These are phyloP conservation scores for Anastatus disparis DNA, from an alignment of 1,140 invertebrate genomes.

Conservation along the genomic window DNA sequence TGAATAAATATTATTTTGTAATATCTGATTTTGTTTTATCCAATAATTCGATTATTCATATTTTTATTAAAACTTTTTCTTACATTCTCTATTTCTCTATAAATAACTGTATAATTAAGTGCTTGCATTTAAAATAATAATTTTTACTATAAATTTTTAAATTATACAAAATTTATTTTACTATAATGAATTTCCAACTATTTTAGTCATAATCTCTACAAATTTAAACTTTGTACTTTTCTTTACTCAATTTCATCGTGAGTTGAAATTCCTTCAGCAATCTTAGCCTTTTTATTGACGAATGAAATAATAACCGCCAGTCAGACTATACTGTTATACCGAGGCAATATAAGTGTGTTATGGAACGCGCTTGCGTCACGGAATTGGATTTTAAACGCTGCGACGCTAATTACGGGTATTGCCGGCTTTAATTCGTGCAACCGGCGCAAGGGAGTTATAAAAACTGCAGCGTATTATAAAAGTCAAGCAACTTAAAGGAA, in stretches of 20 bases:
- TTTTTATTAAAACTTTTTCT: too few relatives aligned
- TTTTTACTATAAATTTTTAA: background rate
- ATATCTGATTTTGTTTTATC: too few relatives aligned
- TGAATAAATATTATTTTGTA: too few relatives aligned
- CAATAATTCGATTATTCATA: too few relatives aligned
- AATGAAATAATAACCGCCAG: conserved; percentile 25
- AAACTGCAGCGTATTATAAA: conserved; percentile 8
- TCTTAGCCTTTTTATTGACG: background rate
- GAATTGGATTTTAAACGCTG: conserved; percentile 37
- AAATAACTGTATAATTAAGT: too few relatives aligned
- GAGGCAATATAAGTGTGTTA: too few relatives aligned
- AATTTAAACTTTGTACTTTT: background rate
- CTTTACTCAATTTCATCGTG: background rate
- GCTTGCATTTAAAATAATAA: background rate
- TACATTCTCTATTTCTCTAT: too few relatives aligned
- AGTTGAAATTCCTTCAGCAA: conserved; percentile 3
- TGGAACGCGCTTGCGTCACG: background rate
- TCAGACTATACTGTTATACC: conserved; percentile 5
- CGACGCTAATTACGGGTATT: conserved; percentile 32
- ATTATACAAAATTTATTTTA: too few relatives aligned
- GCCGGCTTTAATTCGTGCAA: conserved; percentile 1
- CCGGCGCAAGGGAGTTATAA: background rate
- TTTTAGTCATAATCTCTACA: too few relatives aligned
- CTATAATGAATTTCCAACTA: too few relatives aligned
- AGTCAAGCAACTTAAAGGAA: background rate